These are phyloP conservation scores for Araneus ventricosus DNA, from an alignment of 1,140 invertebrate species.

Conservation along the genomic window DNA sequence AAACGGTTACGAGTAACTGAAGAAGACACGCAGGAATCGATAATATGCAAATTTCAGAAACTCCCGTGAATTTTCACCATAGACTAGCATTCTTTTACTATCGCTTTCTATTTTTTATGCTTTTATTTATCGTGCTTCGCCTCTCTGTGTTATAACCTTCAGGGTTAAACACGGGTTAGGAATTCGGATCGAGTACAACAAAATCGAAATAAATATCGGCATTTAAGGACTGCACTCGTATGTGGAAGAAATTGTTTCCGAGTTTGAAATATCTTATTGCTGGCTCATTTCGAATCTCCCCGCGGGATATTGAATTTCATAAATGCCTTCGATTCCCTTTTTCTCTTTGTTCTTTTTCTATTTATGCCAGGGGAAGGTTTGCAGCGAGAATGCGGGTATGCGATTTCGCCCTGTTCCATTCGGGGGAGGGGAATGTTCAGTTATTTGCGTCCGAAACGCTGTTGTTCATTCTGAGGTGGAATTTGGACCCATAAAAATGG, in stretches of 20 bases:
- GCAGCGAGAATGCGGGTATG: not conserved
- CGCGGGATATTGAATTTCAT: slow-evolving; percentile 18
- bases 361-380: not conserved
- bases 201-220: slow-evolving; percentile 28
- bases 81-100: not conserved
- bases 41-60: slow-evolving; percentile 17
- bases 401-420: not conserved
- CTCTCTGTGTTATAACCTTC: not conserved
- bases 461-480: not conserved
- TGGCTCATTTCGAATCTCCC: slow-evolving; percentile 14
- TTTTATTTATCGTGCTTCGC: not conserved
- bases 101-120: not conserved
- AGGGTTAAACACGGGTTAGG: slow-evolving; percentile 4
- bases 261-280: slow-evolving; percentile 34
- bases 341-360: not conserved
- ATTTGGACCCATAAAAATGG: not conserved
- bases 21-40: not conserved
- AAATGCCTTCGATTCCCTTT: not conserved
- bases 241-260: slow-evolving; percentile 13
- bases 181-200: not conserved
- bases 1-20: not conserved
- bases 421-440: not conserved
- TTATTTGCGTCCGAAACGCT: slow-evolving; percentile 3
- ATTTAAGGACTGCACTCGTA: not conserved
- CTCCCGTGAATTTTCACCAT: not conserved